Evolutionary conservation across 2,113 vertebrate species (phyloP).

Genomic region (Hippocampus barbouri): DNA sequence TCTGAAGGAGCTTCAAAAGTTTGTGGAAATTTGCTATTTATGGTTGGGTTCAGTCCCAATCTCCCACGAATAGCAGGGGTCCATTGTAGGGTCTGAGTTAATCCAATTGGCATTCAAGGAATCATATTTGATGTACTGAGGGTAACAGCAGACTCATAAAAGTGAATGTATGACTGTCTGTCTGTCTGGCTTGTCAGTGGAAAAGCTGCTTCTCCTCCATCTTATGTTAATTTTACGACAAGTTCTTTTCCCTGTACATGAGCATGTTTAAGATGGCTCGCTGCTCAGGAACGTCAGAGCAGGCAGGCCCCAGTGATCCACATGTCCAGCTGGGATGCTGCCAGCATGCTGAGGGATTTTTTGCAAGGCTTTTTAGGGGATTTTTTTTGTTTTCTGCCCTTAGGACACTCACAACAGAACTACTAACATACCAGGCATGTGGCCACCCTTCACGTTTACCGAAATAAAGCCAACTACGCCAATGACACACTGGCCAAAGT

Average conservation of each 20-base stretch:
- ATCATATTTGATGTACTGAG: neutral
- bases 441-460: conserved; percentile 26
- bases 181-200: neutral
- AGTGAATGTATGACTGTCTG: neutral
- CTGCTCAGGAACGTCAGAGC: conserved; percentile 29
- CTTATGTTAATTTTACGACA: conserved; percentile 6
- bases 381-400: conserved; percentile 38
- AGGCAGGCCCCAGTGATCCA: conserved; percentile 42
- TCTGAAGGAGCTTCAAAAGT: too few species aligned
- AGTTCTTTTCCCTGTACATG: conserved; percentile 15
- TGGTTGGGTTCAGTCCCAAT: too few species aligned
- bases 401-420: conserved; percentile 36
- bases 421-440: conserved; percentile 37
- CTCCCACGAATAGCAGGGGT: too few species aligned
- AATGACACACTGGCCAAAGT: conserved; percentile 3
- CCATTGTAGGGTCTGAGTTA: neutral
- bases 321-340: conserved; percentile 47
- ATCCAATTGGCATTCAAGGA: neutral
- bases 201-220: neutral
- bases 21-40: too few species aligned
- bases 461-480: conserved; percentile 21
- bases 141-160: neutral
- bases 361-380: conserved; percentile 57
- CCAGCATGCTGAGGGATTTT: conserved; percentile 51
- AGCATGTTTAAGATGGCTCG: conserved; percentile 27